Percentiles rank a stretch among this genome's conserved stretches.
Conservation (phyloP, 2,797 vertebrate species). For the Lindbergichthys nudifrons region DNA sequence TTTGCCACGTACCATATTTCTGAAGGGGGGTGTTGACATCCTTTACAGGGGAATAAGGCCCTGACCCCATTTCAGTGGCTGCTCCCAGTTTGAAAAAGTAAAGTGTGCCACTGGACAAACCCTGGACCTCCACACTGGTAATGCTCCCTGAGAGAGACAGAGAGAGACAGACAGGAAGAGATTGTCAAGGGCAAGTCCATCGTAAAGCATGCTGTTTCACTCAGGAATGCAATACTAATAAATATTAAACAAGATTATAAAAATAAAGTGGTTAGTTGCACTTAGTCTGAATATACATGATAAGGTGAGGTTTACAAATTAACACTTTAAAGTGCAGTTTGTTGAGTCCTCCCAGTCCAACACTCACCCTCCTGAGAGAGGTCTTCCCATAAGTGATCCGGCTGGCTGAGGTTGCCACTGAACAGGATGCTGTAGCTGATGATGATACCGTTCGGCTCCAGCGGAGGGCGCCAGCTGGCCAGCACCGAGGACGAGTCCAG, state of each 20-base stretch:
- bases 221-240: neutral
- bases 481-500: constrained; percentile 91
- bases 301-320: neutral
- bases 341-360: neutral
- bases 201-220: neutral
- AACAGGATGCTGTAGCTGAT: constrained; percentile 91
- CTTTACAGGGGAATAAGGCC: constrained; percentile 91
- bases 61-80: constrained; percentile 91
- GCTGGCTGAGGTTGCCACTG: constrained; percentile 89
- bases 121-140: constrained; percentile 90
- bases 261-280: neutral
- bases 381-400: constrained; percentile 92
- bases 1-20: constrained; percentile 77
- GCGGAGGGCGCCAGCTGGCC: constrained; percentile 94
- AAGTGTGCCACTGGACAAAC: constrained; percentile 89
- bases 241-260: constrained; percentile 8
- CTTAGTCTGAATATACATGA: neutral
- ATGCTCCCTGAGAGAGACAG: constrained; percentile 86
- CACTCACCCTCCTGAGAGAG: constrained; percentile 90
- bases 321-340: constrained; percentile 7
- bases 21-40: constrained; percentile 89
- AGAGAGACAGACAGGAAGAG: neutral
- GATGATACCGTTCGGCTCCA: constrained; percentile 93
- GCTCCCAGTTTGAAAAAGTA: constrained; percentile 98
- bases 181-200: neutral